phyloP scores from a whole-genome alignment of 2,888 invertebrate genomes.

The Dynastes hyllus region DNA sequence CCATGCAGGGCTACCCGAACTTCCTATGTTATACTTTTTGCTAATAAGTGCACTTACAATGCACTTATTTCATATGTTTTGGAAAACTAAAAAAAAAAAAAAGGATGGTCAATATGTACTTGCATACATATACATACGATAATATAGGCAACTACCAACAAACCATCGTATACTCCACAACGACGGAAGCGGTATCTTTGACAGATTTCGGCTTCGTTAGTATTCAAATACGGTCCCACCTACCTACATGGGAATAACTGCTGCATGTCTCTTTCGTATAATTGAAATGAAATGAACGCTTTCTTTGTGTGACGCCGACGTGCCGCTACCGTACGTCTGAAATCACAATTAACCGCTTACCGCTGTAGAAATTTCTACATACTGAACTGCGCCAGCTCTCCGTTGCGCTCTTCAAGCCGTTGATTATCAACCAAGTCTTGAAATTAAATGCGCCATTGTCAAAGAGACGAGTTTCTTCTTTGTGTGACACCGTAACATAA shows the following conservation, averaged over 20 bases:
- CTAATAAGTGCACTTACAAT: too few species aligned
- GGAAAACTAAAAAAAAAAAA: too few species aligned
- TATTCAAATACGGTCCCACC: conserved; percentile 68
- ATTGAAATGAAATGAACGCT: conserved; percentile 66
- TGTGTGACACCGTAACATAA: conserved; percentile 44
- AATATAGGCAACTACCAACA: conserved; percentile 16
- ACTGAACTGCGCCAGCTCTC: conserved; percentile 11
- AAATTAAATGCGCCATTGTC: conserved; percentile 50
- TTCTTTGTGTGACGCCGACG: conserved; percentile 59
- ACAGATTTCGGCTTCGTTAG: conserved; percentile 70
- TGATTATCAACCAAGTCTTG: conserved; percentile 47
- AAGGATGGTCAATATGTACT: too few species aligned
- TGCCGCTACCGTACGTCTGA: conserved; percentile 59
- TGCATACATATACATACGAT: background rate
- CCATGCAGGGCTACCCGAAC: too few species aligned
- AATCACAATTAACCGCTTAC: conserved; percentile 62
- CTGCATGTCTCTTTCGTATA: conserved; percentile 63
- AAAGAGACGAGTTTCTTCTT: conserved; percentile 46
- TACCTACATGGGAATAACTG: conserved; percentile 63
- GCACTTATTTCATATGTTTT: too few species aligned
- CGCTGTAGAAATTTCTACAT: conserved; percentile 46
- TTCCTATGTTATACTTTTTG: too few species aligned
- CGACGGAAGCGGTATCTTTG: conserved; percentile 68
- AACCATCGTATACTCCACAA: conserved; percentile 54
- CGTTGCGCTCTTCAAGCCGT: conserved; percentile 8